Conservation (phyloP, 2,797 vertebrate species). For the Iguana delicatissima region DNA sequence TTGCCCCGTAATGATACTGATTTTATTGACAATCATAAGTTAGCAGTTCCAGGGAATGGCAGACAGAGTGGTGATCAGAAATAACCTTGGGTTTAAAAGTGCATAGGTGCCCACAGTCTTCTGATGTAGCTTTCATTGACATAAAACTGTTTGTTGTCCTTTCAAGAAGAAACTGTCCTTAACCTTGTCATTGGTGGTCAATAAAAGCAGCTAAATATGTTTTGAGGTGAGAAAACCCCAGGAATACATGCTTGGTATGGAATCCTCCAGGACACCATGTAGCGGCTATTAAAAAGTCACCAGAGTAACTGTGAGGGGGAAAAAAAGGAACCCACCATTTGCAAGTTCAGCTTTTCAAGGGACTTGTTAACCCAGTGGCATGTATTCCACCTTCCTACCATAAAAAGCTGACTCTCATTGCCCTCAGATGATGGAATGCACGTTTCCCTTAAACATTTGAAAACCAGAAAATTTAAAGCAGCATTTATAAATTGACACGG, state of each 20-base stretch:
- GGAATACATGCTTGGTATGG: constrained; percentile 32
- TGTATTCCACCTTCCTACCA: constrained; percentile 14
- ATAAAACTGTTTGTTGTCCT: constrained; percentile 61
- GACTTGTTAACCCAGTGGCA: constrained; percentile 17
- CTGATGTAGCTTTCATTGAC: constrained; percentile 15
- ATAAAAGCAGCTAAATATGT: constrained; percentile 58
- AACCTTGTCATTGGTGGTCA: constrained; percentile 48
- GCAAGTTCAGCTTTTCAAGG: constrained; percentile 41
- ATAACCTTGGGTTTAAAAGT: neutral
- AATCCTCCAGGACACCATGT: constrained; percentile 34
- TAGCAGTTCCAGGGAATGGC: constrained; percentile 77
- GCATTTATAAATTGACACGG: constrained; percentile 1
- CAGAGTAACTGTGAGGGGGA: neutral
- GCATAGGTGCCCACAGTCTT: neutral
- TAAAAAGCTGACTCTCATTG: constrained; percentile 40
- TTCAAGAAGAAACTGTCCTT: constrained; percentile 57
- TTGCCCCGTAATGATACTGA: constrained; percentile 71
- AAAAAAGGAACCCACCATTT: constrained; percentile 45
- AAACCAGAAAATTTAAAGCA: constrained; percentile 51
- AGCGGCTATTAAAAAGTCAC: constrained; percentile 33
- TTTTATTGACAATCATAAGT: constrained; percentile 78
- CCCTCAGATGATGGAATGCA: constrained; percentile 42
- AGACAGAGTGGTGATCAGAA: constrained; percentile 16
- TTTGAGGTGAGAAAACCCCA: constrained; percentile 62
- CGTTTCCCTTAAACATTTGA: constrained; percentile 18